A percentile compares a stretch with the other conserved stretches of the same genome.
These are phyloP conservation scores for Anser cygnoides DNA, from an alignment of 2,113 vertebrate species.

Conservation along the genomic window DNA sequence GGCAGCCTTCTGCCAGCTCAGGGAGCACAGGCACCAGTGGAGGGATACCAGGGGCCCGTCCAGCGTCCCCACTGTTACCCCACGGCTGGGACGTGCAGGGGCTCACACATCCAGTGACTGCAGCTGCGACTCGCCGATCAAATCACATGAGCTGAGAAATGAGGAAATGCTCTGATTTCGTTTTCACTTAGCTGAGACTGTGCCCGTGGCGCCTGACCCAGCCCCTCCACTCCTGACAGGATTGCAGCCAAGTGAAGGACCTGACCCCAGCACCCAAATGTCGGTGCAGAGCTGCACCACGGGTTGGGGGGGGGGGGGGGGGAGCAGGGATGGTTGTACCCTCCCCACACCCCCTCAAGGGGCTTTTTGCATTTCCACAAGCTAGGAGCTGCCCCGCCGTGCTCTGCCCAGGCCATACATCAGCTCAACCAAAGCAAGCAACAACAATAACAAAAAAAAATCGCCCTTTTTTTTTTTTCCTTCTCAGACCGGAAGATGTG, in stretches of 20 bases:
- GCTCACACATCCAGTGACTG: not conserved
- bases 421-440: not conserved
- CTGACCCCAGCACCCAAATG: not conserved
- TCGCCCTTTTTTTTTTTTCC: too few relatives aligned
- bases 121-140: accelerated
- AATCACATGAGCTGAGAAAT: not conserved
- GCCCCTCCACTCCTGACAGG: not conserved
- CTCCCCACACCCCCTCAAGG: accelerated
- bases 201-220: not conserved
- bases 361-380: not conserved
- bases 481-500: accelerated
- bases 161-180: not conserved
- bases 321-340: too few relatives aligned
- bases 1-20: accelerated
- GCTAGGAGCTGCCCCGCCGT: too few relatives aligned
- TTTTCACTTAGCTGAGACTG: not conserved
- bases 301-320: too few relatives aligned
- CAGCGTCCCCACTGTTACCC: not conserved
- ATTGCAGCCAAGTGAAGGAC: too few relatives aligned
- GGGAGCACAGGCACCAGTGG: not conserved
- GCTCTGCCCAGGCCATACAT: not conserved
- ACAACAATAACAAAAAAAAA: too few relatives aligned
- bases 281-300: accelerated
- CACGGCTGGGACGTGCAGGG: accelerated
- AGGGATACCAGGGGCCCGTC: not conserved